A percentile compares a stretch with the other conserved stretches of the same genome.
Evolutionary conservation across 2,888 invertebrate species (phyloP).

Genomic region (Erpobdella octoculata): DNA sequence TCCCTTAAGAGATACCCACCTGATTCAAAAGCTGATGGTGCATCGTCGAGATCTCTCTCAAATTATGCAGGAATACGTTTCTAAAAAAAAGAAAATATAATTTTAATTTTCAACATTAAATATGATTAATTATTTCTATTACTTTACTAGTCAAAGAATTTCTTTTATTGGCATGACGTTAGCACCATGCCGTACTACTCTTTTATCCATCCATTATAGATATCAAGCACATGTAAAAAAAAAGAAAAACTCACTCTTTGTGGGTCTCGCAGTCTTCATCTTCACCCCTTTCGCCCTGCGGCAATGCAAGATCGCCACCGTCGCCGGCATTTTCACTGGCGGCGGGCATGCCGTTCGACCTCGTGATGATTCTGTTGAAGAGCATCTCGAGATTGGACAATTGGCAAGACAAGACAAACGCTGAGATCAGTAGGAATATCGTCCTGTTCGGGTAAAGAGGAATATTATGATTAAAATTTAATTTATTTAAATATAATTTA

Average conservation of each 20-base stretch:
- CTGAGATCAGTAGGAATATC: neutral
- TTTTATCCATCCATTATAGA: neutral
- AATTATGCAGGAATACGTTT: neutral
- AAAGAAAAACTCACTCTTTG: slow-evolving; percentile 11
- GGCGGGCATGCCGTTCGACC: neutral
- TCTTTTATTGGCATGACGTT: neutral
- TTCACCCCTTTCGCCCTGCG: neutral
- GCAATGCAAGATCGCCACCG: neutral
- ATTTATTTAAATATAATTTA: too few species aligned
- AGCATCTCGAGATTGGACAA: slow-evolving; percentile 3
- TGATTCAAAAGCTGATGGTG: slow-evolving; percentile 7
- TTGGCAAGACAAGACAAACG: neutral
- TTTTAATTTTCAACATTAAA: neutral
- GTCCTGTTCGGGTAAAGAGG: neutral
- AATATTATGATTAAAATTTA: neutral
- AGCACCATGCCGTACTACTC: too few species aligned
- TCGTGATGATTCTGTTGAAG: neutral
- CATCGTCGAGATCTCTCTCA: slow-evolving; percentile 8
- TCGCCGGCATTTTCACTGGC: neutral
- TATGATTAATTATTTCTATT: neutral
- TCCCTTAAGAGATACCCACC: too few species aligned
- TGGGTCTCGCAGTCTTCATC: neutral
- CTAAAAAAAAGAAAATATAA: neutral
- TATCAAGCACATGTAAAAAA: neutral
- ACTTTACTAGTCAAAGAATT: neutral